Evolutionary conservation across 2,888 invertebrate genomes (phyloP), one percentile per base, ranked within the genome.

Genomic region (Erebia ligea): DNA sequence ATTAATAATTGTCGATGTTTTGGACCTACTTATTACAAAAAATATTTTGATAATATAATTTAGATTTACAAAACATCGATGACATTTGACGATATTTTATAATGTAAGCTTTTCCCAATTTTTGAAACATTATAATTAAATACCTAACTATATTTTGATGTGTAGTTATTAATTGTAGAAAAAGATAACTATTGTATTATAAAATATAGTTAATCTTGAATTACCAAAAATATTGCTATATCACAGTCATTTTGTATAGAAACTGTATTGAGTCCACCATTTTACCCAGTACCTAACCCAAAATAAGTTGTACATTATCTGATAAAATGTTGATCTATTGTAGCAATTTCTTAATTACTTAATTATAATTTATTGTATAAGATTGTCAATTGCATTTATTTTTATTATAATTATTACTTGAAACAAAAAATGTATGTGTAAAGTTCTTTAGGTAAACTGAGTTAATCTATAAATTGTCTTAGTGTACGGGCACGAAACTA

Each of bases 321-420:
- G 2, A 54, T 54, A 10, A 10, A 54, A 54, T 54, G 54, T 19
- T 59, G 17, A 40, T 40, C 34, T 40, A 40, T 3, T 34, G 34
- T 11, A 40, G 3, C 2, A 34, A 58, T 9, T 4, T 34, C 8
- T 34, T 6, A 6, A 34, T 34, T 34, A 13, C 19, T 0, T 56
- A 57, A 52, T 52, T 19, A 54, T 54, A 54, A 54, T 34, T 34
- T 34, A 19, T 17, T 34, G 40, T 40, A n/a, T 40, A 58, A 10
- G 40, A 59, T 59, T 9, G 59, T 59, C 59, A 40, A 59, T 40
- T 59, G 59, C 59, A 59, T 42, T 59, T 59, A 59, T 59, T 59
- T 59, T 42, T 59, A 54, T 42, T 59, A 54, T 40, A 11, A 34
- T 34, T 54, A 58, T 58, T 58, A 58, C 34, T 58, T 58, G 6